These are phyloP conservation scores for Penelope pileata DNA, from an alignment of 2,113 vertebrate genomes.

Conservation along the genomic window DNA sequence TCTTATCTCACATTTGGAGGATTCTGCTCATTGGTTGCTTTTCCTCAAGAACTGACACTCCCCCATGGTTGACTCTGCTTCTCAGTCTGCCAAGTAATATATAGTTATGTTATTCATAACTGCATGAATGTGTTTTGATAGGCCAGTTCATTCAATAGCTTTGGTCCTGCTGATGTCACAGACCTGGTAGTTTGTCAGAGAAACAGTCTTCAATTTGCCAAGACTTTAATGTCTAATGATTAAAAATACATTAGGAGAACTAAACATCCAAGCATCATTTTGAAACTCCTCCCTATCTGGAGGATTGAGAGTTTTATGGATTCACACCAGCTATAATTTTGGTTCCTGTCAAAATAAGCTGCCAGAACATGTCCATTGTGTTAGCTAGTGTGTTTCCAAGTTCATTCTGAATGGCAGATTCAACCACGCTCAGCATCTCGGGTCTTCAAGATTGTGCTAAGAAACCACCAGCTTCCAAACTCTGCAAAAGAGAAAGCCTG, in stretches of 20 bases:
- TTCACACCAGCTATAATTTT: background rate
- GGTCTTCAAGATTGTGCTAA: background rate
- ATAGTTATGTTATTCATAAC: background rate
- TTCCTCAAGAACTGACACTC: background rate
- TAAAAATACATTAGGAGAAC: background rate
- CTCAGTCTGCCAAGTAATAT: conserved; percentile 7
- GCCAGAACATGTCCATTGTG: background rate
- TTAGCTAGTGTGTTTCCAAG: background rate
- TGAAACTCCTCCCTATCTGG: background rate
- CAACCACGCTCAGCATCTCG: background rate
- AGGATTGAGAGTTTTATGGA: background rate
- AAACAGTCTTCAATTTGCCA: background rate
- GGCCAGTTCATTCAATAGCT: background rate
- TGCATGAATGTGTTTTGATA: background rate
- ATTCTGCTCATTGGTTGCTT: background rate
- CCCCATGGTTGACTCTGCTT: background rate
- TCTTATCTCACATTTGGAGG: conserved; percentile 2
- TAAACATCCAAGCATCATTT: background rate
- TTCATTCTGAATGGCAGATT: background rate
- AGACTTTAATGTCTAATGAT: background rate
- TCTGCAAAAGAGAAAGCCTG: background rate
- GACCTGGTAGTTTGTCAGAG: background rate
- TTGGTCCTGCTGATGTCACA: conserved; percentile 11
- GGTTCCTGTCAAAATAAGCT: background rate
- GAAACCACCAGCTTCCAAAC: background rate